Evolutionary conservation across 2,797 vertebrate genomes (phyloP).

Genomic region (Glossophaga mutica): DNA sequence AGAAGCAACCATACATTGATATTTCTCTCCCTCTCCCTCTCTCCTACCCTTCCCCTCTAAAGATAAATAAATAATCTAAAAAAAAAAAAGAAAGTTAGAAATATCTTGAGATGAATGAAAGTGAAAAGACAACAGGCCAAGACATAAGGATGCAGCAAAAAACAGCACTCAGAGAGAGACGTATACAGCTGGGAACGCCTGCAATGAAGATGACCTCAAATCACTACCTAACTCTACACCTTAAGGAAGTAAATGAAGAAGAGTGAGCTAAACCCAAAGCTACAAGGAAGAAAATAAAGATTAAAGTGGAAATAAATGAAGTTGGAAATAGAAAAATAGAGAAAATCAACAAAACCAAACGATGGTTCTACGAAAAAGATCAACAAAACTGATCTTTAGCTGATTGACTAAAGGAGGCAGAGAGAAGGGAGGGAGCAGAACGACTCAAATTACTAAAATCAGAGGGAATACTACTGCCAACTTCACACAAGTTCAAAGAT

Average conservation of each 20-base stretch:
- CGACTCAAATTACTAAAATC: neutral
- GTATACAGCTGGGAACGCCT: neutral
- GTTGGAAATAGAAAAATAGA: neutral
- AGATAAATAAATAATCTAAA: too few relatives aligned
- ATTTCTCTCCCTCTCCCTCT: too few relatives aligned
- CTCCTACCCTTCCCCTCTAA: too few relatives aligned
- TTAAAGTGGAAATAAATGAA: neutral
- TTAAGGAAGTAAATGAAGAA: neutral
- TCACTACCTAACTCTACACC: neutral
- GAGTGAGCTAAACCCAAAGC: neutral
- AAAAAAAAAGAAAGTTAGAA: neutral
- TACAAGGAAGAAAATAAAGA: neutral
- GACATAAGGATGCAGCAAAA: neutral
- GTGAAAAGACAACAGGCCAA: neutral
- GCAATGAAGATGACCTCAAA: neutral
- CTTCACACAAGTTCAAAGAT: neutral
- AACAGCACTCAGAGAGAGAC: neutral
- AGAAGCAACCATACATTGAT: too few relatives aligned
- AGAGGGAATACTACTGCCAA: neutral
- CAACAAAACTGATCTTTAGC: neutral
- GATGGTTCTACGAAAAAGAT: neutral
- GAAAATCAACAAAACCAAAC: neutral
- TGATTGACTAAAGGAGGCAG: neutral
- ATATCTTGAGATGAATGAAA: neutral
- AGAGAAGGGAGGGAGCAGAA: neutral